Percentiles rank a stretch among this genome's conserved stretches.
These are phyloP conservation scores for Acrocephalus kingi DNA, from an alignment of 2,113 vertebrate species.

Conservation along the genomic window DNA sequence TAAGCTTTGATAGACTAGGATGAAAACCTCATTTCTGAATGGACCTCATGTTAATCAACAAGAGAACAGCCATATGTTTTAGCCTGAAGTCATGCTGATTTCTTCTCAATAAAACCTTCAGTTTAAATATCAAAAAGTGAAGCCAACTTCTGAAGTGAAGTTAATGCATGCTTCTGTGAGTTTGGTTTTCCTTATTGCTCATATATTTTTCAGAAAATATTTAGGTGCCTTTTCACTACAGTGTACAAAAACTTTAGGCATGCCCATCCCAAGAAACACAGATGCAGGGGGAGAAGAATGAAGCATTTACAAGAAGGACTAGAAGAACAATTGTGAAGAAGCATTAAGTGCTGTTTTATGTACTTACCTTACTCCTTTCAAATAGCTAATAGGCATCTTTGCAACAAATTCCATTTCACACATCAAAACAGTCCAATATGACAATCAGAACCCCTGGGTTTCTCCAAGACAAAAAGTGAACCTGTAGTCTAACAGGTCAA, in stretches of 20 bases:
- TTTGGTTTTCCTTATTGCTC: neutral
- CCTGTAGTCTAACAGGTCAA: neutral
- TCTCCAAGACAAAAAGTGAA: neutral
- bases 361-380: neutral
- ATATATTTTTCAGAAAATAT: neutral
- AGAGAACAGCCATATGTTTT: neutral
- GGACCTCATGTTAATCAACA: neutral
- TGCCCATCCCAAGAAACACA: neutral
- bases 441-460: neutral
- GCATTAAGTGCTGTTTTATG: neutral
- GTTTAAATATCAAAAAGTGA: neutral
- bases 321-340: neutral
- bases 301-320: neutral
- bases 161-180: neutral
- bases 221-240: neutral
- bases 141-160: neutral
- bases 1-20: neutral
- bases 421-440: accelerated
- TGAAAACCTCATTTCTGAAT: neutral
- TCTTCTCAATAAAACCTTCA: neutral
- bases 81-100: neutral
- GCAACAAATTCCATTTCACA: neutral
- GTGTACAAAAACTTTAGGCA: neutral
- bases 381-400: neutral
- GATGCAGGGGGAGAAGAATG: neutral